These are phyloP conservation scores for Momotus momota DNA, from an alignment of 2,797 vertebrate genomes.

Conservation along the genomic window DNA sequence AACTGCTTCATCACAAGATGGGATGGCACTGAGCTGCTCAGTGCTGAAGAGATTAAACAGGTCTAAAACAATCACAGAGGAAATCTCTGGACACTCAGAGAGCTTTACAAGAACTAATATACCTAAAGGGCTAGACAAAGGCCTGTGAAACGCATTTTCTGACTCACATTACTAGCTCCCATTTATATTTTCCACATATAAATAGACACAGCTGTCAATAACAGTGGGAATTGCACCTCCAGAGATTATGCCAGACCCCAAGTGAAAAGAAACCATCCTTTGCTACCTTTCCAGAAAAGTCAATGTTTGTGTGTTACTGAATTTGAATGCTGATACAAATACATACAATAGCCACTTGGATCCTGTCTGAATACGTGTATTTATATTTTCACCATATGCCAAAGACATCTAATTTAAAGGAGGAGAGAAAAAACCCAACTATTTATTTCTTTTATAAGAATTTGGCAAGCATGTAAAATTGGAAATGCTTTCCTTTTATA, in stretches of 20 bases:
- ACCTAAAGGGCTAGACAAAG: neutral
- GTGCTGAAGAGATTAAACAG: neutral
- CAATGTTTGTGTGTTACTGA: neutral
- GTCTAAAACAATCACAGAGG: neutral
- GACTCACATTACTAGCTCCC: neutral
- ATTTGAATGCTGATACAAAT: constrained; percentile 9
- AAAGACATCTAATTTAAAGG: neutral
- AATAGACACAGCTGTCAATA: neutral
- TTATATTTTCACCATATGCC: constrained; percentile 32
- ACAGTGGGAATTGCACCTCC: neutral
- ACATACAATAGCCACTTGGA: neutral
- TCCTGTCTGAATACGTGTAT: neutral
- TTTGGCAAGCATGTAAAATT: neutral
- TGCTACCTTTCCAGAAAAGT: neutral
- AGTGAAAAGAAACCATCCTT: neutral
- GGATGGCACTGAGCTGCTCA: neutral
- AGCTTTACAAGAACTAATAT: neutral
- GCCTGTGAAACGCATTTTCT: neutral
- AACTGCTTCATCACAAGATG: neutral
- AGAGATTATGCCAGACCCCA: neutral
- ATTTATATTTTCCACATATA: neutral
- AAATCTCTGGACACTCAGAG: neutral
- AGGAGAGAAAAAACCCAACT: neutral
- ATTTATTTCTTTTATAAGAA: constrained; percentile 1
- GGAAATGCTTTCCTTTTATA: constrained; percentile 28